Evolutionary conservation across 2,888 invertebrate genomes (phyloP).

Genomic region (Zonitis immaculata): DNA sequence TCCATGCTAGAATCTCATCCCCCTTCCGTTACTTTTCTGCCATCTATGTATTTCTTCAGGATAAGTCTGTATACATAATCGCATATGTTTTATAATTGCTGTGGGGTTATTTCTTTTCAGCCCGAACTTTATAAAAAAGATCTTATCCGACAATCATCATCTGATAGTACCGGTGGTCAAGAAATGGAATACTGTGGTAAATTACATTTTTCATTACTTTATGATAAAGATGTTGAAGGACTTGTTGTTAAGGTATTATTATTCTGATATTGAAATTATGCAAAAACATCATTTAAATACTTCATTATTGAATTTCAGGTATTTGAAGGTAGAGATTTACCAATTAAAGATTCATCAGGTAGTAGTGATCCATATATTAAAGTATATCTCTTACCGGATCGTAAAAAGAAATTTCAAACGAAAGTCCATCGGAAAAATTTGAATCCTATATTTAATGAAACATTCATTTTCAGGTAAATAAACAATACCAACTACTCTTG

Average conservation of each 20-base stretch:
- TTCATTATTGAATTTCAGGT: slow-evolving; percentile 19
- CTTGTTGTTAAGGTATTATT: slow-evolving; percentile 67
- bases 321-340: slow-evolving; percentile 60
- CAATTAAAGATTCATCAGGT: slow-evolving; percentile 76
- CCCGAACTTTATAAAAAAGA: slow-evolving; percentile 74
- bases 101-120: slow-evolving; percentile 48
- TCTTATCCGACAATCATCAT: slow-evolving; percentile 66
- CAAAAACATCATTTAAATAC: not conserved
- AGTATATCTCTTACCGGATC: slow-evolving; percentile 75
- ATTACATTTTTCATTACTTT: slow-evolving; percentile 74
- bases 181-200: slow-evolving; percentile 75
- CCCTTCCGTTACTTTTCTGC: too few species aligned
- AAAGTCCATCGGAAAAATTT: slow-evolving; percentile 77
- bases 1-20: too few species aligned
- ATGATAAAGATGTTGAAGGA: slow-evolving; percentile 76
- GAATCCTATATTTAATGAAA: slow-evolving; percentile 79
- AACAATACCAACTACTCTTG: not conserved
- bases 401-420: slow-evolving; percentile 82
- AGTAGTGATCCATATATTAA: slow-evolving; percentile 88
- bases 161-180: slow-evolving; percentile 59
- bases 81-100: slow-evolving; percentile 26
- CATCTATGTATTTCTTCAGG: too few species aligned
- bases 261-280: not conserved
- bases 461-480: slow-evolving; percentile 72
- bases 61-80: too few species aligned